Base-by-base conservation (phyloP, 1,140 invertebrate genomes). In the Holotrichia oblita region DNA sequence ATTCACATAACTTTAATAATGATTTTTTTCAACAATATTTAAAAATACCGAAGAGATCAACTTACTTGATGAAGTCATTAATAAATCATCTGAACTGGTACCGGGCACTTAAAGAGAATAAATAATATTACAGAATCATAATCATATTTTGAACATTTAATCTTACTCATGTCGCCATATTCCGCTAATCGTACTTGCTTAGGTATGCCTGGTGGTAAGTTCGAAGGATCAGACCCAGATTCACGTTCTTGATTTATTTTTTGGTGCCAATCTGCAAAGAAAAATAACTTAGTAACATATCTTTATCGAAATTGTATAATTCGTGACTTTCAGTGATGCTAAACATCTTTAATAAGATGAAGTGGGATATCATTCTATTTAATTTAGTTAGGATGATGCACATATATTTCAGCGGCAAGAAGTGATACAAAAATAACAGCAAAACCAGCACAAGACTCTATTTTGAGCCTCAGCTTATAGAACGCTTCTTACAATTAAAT, bases 171-270 rank as follows among this genome's bases (percentile, higher is more conserved):
- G 10, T 69, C 61, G 22, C 61, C 61, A 34, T 69, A 69, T 34
- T 27, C 61, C 6, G 61, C 61, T 34, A 69, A 22, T 69, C 61
- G 20, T 7, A 69, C 61, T 69, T 24, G 27, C 24, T 69, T 69
- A 12, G 61, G 61, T 69, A 17, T 27, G 8, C 3, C 24, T 9
- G 61, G 61, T 3, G 61, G 61, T 27, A 69, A 34, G 12, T 69
- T 69, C 8, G 61, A 8, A 27, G 61, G 61, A 69, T 69, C 61
- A 27, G 22, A 2, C 24, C 61, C 61, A 69, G 7, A 7, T 48
- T 48, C 73, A 12, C 73, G 73, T 17, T 74, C 42, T 74, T 42
- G 14, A 4, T 74, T 74, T 4, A 74, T 41, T 74, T 74, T 74
- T 10, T 41, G 40, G 22, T 74, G 34, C 42, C 40, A 69, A 69